phyloP scores from a whole-genome alignment of 30 jellyfish, hydroid and myxozoan genomes.

The Aurelia sp. region DNA sequence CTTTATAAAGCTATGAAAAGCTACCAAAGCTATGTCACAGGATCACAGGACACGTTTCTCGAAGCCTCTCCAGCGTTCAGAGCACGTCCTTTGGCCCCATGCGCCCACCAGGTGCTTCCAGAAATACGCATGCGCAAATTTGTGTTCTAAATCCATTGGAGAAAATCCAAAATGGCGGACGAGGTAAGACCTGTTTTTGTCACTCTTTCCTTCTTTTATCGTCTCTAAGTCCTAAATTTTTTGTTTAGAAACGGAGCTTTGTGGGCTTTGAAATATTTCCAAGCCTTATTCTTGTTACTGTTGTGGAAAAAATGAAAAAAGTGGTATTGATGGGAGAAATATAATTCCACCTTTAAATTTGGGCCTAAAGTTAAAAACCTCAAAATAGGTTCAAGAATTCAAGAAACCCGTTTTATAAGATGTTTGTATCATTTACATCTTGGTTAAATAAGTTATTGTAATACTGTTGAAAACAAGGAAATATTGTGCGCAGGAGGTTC shows the following conservation, averaged over 20 bases:
- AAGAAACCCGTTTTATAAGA: background rate
- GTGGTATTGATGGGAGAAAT: background rate
- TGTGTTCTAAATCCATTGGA: background rate
- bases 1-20: background rate
- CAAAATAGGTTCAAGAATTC: background rate
- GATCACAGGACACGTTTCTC: constrained; percentile 34
- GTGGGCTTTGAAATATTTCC: too few relatives aligned
- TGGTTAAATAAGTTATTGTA: too few relatives aligned
- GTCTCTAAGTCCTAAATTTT: background rate
- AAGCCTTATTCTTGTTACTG: too few relatives aligned
- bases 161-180: constrained; percentile 56
- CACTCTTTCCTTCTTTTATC: background rate
- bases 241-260: background rate
- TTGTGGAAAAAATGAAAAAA: too few relatives aligned
- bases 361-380: too few relatives aligned
- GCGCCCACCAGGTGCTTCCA: constrained; percentile 9
- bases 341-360: background rate
- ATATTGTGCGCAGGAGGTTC: too few relatives aligned
- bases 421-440: too few relatives aligned
- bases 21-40: background rate
- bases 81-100: constrained; percentile 55
- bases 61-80: background rate
- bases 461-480: too few relatives aligned
- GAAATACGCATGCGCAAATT: constrained; percentile 39
- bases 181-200: constrained; percentile 3